Conservation (phyloP, 2,113 vertebrate genomes). For the Erythrolamprus reginae region DNA sequence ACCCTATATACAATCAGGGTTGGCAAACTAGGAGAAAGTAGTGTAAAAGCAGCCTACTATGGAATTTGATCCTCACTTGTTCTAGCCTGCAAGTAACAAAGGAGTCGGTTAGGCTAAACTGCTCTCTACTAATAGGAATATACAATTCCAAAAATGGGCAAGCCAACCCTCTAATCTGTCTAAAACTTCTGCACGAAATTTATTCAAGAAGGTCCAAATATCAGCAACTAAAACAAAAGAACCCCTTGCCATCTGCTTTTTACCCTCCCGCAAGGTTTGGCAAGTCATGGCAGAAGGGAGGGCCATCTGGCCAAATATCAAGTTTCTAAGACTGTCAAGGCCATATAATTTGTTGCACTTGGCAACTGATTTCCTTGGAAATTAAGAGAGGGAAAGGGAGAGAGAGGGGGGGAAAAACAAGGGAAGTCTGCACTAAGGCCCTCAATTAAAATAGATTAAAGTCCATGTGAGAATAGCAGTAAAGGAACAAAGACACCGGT, state of each 20-base stretch:
- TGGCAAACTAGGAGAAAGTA: background rate
- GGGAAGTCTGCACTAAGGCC: background rate
- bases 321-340: conserved; percentile 11
- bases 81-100: background rate
- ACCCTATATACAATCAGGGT: background rate
- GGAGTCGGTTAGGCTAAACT: background rate
- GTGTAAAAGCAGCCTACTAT: background rate
- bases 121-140: background rate
- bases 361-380: background rate
- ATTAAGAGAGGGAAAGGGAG: background rate
- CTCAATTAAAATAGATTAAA: background rate
- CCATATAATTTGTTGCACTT: background rate
- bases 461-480: background rate
- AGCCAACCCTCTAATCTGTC: no score
- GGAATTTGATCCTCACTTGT: background rate
- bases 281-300: background rate
- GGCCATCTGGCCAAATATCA: background rate
- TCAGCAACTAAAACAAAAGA: background rate
- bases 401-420: background rate
- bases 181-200: background rate
- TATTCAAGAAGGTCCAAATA: background rate
- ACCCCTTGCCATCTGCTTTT: background rate
- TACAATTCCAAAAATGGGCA: background rate
- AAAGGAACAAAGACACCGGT: background rate
- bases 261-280: background rate